phyloP scores from a whole-genome alignment of 2,888 invertebrate species.

The Brenthis ino region DNA sequence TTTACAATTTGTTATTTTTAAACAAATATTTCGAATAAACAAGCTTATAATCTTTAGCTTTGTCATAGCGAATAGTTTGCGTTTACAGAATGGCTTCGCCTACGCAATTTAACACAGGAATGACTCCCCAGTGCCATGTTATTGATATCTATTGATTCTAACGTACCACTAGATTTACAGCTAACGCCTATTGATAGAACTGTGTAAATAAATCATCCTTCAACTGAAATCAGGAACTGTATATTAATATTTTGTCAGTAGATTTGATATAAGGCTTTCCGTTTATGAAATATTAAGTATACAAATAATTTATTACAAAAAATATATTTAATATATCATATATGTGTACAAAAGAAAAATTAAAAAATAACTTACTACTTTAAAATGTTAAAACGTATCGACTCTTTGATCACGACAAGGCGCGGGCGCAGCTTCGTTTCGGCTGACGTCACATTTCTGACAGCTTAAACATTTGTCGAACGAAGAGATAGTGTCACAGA shows the following conservation, averaged over 20 bases:
- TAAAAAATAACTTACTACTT: conserved; percentile 42
- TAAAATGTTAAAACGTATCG: conserved; percentile 56
- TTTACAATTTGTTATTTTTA: conserved; percentile 5
- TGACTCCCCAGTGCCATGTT: conserved; percentile 67
- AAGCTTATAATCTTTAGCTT: background rate
- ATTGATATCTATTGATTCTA: conserved; percentile 80
- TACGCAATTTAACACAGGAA: conserved; percentile 45
- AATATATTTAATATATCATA: background rate
- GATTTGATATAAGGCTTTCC: background rate
- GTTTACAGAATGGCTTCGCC: conserved; percentile 23
- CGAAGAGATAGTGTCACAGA: conserved; percentile 79
- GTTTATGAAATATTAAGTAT: no score
- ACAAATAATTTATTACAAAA: background rate
- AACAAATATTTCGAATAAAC: background rate
- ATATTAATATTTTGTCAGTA: conserved; percentile 1
- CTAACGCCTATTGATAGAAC: conserved; percentile 43
- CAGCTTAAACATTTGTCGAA: conserved; percentile 82
- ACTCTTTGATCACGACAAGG: conserved; percentile 58
- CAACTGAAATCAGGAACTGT: conserved; percentile 6
- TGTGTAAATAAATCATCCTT: conserved; percentile 21
- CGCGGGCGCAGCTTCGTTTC: conserved; percentile 62
- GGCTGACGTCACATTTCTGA: conserved; percentile 81
- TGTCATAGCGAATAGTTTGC: conserved; percentile 19
- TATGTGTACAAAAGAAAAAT: conserved; percentile 15
- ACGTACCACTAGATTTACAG: conserved; percentile 71